Evolutionary conservation across 2,113 vertebrate genomes (phyloP), one percentile per base, ranked within the genome.

Genomic region (Cebus imitator): DNA sequence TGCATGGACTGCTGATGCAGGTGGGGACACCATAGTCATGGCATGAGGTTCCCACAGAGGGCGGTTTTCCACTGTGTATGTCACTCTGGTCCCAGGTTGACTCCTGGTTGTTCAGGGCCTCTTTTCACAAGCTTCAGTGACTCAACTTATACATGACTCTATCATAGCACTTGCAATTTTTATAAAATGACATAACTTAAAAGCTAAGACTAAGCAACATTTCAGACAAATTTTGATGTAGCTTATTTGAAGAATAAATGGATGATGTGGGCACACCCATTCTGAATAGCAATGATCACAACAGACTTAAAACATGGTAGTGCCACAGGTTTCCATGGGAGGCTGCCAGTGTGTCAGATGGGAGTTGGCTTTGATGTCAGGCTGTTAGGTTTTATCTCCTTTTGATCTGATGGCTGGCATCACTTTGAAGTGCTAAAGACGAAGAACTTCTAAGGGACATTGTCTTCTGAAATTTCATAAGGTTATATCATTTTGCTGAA

Each of bases 301-400:
- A 43, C 3, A 40, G 1, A 17, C 1, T 2, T 5, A 35, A 81
- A 23, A 20, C 3, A 0, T 6, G 0, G 37, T 17, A 14, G 40
- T 0, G 13, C 25, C 0, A 0, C 30, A 27, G 84, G 61, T n/a
- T 86, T 57, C 48, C 58, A 9, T 9, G 9, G 25, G 45, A 58
- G 25, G 25, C 66, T 30, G 72, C n/a, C 10, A 23, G 16, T 66
- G 45, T 14, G 5, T 57, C 45, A 23, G n/a, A 37, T 45, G 37
- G 21, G 3, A 1, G 50, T 48, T 48, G 37, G 20, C 85, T 81
- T 58, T n/a, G 80, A 81, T 68, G 48, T 30, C 27, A 84, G 66
- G 82, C 32, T 61, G 35, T 32, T 4, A 8, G 80, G 8, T 5
- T 58, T 75, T 80, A 61, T 57, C n/a, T 72, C 45, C 89, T 92